Base-by-base conservation (phyloP, 2,888 invertebrate genomes). In the Lypha dubia region DNA sequence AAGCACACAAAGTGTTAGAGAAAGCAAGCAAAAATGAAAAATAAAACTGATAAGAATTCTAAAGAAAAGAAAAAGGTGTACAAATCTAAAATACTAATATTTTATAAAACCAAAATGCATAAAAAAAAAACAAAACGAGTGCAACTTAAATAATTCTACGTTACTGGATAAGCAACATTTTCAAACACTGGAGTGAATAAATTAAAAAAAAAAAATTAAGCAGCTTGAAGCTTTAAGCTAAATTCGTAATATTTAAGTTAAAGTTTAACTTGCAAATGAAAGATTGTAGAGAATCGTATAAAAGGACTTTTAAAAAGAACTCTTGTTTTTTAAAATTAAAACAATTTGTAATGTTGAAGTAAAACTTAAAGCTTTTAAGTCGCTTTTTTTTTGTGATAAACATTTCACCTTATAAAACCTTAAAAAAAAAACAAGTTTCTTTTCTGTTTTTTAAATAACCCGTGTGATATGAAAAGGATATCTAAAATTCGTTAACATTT, bases 1-100 rank as follows among this genome's bases (percentile, higher is more conserved):
- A n/a, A n/a, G n/a, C n/a, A n/a, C n/a, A n/a, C n/a, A 49, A 41
- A 41, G 35, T 51, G 35, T 60, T 17, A 17, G 35, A 63, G 49
- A 51, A 28, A 35, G 1, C 38, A 38, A 38, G 22, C 24, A 35
- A 53, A 41, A 70, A 28, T 4, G 28, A 28, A 41, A 9, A 17
- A 38, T 15, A 7, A 17, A 32, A 56, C 9, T 22, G 1, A 32
- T 8, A n/a, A 11, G 28, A 63, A 63, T 63, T 74, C 6, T 8
- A 44, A 2, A 1, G 1, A 62, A 44, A 2, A 1, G 1, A 62
- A 65, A 53, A 46, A 65, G 28, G 56, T 65, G 73, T 13, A 65
- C 58, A 60, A 74, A 73, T 79, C 62, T 49, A 60, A 73, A 73
- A 58, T 58, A 73, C 38, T 38, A 65, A 79, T 73, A 71, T 73